A percentile compares a stretch with the other conserved stretches of the same genome.
Conservation (phyloP, 2,888 invertebrate species). For the Eristalis pertinax region DNA sequence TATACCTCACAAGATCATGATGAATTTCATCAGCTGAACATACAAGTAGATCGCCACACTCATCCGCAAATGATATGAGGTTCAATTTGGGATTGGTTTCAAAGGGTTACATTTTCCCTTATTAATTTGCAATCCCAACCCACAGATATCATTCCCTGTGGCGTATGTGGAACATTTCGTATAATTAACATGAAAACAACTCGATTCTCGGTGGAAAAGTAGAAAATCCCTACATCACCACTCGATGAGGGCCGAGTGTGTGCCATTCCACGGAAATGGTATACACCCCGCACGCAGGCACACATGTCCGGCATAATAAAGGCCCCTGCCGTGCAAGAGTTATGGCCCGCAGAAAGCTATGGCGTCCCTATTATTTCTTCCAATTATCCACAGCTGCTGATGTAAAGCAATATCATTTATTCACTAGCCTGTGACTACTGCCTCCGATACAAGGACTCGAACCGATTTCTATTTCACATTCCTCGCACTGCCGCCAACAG, state of each 20-base stretch:
- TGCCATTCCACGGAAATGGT: background rate
- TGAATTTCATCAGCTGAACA: background rate
- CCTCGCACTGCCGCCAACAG: too few relatives aligned
- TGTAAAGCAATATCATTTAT: constrained; percentile 25
- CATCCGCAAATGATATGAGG: background rate
- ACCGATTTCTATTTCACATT: too few relatives aligned
- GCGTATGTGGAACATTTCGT: background rate
- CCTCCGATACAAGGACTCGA: background rate
- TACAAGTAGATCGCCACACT: background rate
- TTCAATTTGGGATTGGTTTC: background rate
- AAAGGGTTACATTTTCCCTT: background rate
- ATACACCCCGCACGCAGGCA: background rate
- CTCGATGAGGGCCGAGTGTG: background rate
- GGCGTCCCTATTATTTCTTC: background rate
- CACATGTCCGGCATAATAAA: background rate
- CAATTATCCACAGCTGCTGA: constrained; percentile 35
- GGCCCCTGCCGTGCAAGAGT: background rate
- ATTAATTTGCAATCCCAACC: too few relatives aligned
- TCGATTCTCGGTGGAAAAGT: background rate
- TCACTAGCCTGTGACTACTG: background rate
- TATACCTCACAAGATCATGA: background rate
- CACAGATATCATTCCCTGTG: background rate
- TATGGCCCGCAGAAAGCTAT: constrained; percentile 14
- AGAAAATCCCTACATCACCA: background rate
- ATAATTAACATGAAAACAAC: background rate